A percentile compares a stretch with the other conserved stretches of the same genome.
These are phyloP conservation scores for Eulithis testata DNA, from an alignment of 2,888 invertebrate genomes.

Conservation along the genomic window DNA sequence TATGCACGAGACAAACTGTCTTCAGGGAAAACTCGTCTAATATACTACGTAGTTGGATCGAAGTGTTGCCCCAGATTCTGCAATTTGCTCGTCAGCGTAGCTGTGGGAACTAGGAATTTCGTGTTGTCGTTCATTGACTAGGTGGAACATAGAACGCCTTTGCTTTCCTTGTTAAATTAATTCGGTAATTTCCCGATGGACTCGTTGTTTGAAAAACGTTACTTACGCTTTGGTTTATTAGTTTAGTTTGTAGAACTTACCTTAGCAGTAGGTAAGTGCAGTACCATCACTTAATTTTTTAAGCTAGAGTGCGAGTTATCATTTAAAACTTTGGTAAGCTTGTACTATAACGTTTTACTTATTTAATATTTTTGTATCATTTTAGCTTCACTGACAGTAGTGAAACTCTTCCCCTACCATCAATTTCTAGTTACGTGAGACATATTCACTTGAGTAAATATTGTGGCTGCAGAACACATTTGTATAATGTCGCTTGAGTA, in stretches of 20 bases:
- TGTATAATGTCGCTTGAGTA: constrained; percentile 7
- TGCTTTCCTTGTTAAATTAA: constrained; percentile 11
- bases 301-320: constrained; percentile 11
- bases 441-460: not conserved
- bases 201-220: constrained; percentile 8
- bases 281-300: constrained; percentile 13
- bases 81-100: constrained; percentile 35
- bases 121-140: constrained; percentile 32
- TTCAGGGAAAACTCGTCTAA: constrained; percentile 8
- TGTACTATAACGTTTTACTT: not conserved
- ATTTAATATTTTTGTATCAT: constrained; percentile 18
- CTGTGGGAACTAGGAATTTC: constrained; percentile 44
- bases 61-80: constrained; percentile 39
- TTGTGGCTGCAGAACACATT: constrained; percentile 10
- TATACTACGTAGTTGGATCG: constrained; percentile 14
- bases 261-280: too few species aligned
- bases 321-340: constrained; percentile 18
- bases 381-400: constrained; percentile 3
- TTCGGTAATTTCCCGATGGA: constrained; percentile 16
- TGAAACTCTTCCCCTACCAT: constrained; percentile 11
- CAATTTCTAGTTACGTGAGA: constrained; percentile 4
- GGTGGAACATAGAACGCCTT: constrained; percentile 16
- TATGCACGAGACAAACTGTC: not conserved
- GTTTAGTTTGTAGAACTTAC: too few species aligned
- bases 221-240: not conserved